Percentiles rank a stretch among this genome's conserved stretches.
Evolutionary conservation across 2,113 vertebrate species (phyloP).

Genomic region (Apteryx mantelli): DNA sequence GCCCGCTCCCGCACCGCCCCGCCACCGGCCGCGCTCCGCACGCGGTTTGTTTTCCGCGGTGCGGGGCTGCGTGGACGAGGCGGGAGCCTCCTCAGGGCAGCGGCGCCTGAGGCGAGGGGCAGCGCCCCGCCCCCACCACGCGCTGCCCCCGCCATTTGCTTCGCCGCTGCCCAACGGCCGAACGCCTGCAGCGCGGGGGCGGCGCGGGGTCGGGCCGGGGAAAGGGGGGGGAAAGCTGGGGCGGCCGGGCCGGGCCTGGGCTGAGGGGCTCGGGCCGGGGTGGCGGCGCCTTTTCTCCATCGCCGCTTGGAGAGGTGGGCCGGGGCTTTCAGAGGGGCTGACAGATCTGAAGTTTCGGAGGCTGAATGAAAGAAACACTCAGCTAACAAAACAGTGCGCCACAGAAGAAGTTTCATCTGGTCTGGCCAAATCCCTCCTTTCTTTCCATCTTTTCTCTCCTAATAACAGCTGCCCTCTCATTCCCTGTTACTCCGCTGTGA

Average conservation of each 20-base stretch:
- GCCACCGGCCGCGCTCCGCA: fast-evolving
- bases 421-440: constrained; percentile 84
- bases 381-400: constrained; percentile 84
- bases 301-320: constrained; percentile 68
- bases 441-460: constrained; percentile 83
- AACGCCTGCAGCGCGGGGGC: not conserved
- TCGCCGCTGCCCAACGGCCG: not conserved
- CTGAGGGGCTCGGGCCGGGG: not conserved
- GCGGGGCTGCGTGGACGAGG: no score
- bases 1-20: fast-evolving
- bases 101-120: no score
- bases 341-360: constrained; percentile 81
- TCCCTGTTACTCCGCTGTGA: constrained; percentile 85
- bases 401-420: constrained; percentile 84
- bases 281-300: constrained; percentile 55
- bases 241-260: not conserved
- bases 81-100: not conserved
- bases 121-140: no score
- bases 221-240: not conserved
- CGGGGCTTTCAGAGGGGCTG: constrained; percentile 68
- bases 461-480: constrained; percentile 89
- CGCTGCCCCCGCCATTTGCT: not conserved
- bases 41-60: fast-evolving
- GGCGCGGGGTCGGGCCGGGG: not conserved
- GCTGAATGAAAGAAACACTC: constrained; percentile 83